These are phyloP conservation scores for Tetrapedia diversipes DNA, from an alignment of 2,888 invertebrate genomes.

Conservation along the genomic window DNA sequence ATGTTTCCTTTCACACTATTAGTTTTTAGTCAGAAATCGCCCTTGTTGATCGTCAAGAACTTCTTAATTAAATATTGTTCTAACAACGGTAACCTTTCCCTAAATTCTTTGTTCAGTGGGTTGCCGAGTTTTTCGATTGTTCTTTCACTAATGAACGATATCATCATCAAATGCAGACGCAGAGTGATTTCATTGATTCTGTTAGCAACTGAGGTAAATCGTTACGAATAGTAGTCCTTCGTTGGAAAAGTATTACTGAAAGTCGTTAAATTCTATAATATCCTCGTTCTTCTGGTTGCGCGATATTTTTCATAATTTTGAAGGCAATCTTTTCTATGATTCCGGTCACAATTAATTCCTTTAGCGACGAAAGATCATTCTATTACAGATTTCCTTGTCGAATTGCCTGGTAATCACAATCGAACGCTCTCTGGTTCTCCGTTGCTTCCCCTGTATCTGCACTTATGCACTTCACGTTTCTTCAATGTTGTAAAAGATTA, in stretches of 20 bases:
- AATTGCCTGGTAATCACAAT: background rate
- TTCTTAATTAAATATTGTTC: background rate
- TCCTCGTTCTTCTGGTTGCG: background rate
- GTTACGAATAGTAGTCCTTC: background rate
- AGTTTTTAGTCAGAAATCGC: too few relatives aligned
- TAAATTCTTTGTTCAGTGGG: background rate
- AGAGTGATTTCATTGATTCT: too few relatives aligned
- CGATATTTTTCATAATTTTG: background rate
- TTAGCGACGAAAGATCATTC: background rate
- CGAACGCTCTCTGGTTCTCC: background rate
- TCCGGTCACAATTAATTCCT: background rate
- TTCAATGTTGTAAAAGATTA: background rate
- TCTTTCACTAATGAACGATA: background rate
- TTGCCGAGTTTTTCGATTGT: background rate
- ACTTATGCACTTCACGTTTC: background rate
- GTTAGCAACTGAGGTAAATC: background rate
- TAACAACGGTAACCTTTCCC: too few relatives aligned
- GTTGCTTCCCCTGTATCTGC: background rate
- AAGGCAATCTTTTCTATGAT: background rate
- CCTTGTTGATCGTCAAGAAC: background rate
- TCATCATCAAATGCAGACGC: too few relatives aligned
- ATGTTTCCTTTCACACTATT: too few relatives aligned
- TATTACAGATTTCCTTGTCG: background rate
- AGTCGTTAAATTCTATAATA: conserved; percentile 3
- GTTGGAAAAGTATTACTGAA: background rate